phyloP scores from a whole-genome alignment of 2,797 vertebrate species.

The Myotis myotis region DNA sequence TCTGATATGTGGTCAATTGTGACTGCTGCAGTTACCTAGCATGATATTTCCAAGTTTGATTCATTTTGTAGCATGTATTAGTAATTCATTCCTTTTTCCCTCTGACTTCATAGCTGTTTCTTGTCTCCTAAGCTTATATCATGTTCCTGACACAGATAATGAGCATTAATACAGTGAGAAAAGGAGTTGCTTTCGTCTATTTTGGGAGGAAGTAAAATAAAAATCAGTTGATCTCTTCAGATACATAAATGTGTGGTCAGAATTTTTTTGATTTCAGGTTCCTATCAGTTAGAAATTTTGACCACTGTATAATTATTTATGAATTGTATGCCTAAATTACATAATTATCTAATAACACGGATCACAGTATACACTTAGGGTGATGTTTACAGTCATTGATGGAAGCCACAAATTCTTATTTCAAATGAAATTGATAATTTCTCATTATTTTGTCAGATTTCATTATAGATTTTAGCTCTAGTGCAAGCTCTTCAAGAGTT shows the following conservation, averaged over 20 bases:
- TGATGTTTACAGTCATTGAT: not conserved
- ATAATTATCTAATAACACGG: not conserved
- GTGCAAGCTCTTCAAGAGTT: not conserved
- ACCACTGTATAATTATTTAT: not conserved
- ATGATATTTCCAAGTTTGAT: not conserved
- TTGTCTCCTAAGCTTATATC: not conserved
- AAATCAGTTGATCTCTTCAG: not conserved
- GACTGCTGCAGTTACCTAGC: not conserved
- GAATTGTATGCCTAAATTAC: not conserved
- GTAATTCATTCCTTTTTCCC: not conserved
- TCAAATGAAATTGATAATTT: not conserved
- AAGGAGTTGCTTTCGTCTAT: not conserved
- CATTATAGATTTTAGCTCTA: not conserved
- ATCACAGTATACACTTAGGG: not conserved
- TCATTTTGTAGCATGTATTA: not conserved
- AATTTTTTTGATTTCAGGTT: not conserved
- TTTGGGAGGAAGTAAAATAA: not conserved
- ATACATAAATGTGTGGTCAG: not conserved
- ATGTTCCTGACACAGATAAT: not conserved
- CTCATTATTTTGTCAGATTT: not conserved
- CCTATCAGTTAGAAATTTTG: not conserved
- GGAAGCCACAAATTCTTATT: not conserved
- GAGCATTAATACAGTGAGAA: not conserved
- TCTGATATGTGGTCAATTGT: not conserved
- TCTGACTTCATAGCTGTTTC: not conserved